Conservation (phyloP, 2,113 vertebrate species). For the Mellivora capensis region DNA sequence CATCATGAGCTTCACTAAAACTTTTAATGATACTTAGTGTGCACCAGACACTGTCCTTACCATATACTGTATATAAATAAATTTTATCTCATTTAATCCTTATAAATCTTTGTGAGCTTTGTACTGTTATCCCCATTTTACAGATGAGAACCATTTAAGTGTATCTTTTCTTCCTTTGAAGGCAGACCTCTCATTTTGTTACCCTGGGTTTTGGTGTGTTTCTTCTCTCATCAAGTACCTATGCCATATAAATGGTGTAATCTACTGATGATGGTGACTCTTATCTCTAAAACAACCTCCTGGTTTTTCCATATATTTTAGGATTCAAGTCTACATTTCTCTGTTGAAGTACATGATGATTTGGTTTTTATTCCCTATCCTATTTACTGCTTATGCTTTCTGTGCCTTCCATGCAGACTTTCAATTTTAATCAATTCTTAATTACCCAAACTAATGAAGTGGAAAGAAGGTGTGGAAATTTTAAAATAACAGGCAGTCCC, state of each 20-base stretch:
- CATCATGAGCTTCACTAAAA: neutral
- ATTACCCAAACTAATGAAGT: conserved; percentile 33
- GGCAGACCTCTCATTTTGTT: neutral
- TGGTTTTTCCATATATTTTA: neutral
- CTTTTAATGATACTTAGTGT: neutral
- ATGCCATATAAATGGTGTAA: neutral
- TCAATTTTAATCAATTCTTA: conserved; percentile 36
- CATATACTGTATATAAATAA: neutral
- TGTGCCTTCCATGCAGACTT: neutral
- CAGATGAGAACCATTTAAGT: neutral
- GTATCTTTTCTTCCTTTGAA: neutral
- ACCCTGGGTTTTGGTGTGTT: neutral
- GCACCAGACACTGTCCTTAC: neutral
- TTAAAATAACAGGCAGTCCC: neutral
- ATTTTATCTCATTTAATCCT: neutral
- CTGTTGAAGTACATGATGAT: neutral
- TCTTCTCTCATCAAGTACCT: neutral
- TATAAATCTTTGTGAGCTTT: neutral
- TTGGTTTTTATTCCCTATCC: conserved; percentile 5
- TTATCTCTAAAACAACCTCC: neutral
- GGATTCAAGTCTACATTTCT: conserved; percentile 6
- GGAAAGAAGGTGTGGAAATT: neutral
- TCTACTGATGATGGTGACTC: neutral
- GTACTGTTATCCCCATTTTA: neutral
- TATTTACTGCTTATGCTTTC: neutral